Conservation (phyloP, 2,888 invertebrate species). For the Diarsia brunnea region DNA sequence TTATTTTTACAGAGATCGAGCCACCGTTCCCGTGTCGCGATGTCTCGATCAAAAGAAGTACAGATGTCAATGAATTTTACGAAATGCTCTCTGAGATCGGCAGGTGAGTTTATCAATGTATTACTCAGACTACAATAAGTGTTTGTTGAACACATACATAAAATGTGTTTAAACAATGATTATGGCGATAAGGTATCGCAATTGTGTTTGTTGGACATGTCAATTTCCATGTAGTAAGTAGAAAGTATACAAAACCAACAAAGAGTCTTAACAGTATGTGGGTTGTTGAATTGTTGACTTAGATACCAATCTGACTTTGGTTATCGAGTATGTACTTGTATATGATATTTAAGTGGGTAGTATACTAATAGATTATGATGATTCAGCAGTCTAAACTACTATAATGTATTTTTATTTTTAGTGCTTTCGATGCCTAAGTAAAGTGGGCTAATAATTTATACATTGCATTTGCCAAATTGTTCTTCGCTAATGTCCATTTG, state of each 20-base stretch:
- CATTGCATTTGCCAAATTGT: conserved; percentile 2
- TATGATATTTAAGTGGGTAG: conserved; percentile 8
- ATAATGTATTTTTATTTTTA: neutral
- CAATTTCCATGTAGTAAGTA: conserved; percentile 50
- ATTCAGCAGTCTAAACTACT: neutral
- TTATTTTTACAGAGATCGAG: conserved; percentile 93
- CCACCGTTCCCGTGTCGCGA: conserved; percentile 97
- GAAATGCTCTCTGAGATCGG: conserved; percentile 97
- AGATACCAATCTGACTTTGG: conserved; percentile 17
- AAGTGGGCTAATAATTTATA: neutral
- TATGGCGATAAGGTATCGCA: conserved; percentile 57
- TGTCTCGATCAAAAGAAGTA: conserved; percentile 95
- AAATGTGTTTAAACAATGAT: conserved; percentile 50
- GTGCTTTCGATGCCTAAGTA: neutral
- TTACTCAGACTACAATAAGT: conserved; percentile 25
- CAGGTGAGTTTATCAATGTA: conserved; percentile 91
- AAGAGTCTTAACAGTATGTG: conserved; percentile 24
- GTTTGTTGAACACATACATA: conserved; percentile 36
- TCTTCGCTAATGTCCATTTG: neutral
- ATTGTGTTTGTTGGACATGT: conserved; percentile 42
- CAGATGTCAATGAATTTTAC: conserved; percentile 96
- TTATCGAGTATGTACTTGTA: conserved; percentile 15
- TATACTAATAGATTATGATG: neutral
- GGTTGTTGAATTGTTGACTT: conserved; percentile 32
- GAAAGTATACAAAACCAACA: conserved; percentile 39